Base-by-base conservation (phyloP, 2,888 invertebrate species). In the Onthophagus sagittarius region DNA sequence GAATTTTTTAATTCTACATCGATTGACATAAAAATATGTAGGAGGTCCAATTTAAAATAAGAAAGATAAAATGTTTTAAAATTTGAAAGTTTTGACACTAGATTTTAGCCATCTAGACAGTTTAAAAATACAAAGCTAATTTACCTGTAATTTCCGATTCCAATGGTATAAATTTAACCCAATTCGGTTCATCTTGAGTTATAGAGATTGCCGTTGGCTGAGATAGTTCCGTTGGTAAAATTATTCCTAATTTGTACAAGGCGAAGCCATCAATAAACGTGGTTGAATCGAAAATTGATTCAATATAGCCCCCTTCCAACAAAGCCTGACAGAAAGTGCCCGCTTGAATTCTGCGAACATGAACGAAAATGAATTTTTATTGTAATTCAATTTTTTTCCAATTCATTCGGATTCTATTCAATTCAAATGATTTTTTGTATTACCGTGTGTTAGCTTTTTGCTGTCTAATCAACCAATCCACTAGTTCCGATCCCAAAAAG, bases 381-480 rank as follows among this genome's bases (percentile, higher is more conserved):
- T 70, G 13, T 15, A 13, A 33, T 53, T 53, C n/a, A 71, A 23
- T 62, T 32, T 11, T 13, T 23, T 23, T 23, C 23, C 23, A 23
- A 23, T 2, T 23, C 23, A 23, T 23, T 23, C 2, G 1, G 23
- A 3, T 23, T 23, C 23, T 23, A 23, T 23, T 23, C 23, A 23
- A 23, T 23, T 23, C 23, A 23, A 23, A 23, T n/a, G n/a, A n/a
- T n/a, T n/a, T n/a, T n/a, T n/a, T n/a, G n/a, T n/a, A n/a, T 77
- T 84, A 93, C 94, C 94, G 90, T 0, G 91, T 92, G 71, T 91
- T 90, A 63, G 93, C 92, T 82, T 91, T 91, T 75, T 93, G 92
- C 80, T 94, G 92, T 71, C 90, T 89, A 81, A 94, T 90, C 14
- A 96, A 87, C 95, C 95, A 96, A 81, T 95, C 94, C 3, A 95